Evolutionary conservation across 2,797 vertebrate species (phyloP).

Genomic region (Argentina silus): DNA sequence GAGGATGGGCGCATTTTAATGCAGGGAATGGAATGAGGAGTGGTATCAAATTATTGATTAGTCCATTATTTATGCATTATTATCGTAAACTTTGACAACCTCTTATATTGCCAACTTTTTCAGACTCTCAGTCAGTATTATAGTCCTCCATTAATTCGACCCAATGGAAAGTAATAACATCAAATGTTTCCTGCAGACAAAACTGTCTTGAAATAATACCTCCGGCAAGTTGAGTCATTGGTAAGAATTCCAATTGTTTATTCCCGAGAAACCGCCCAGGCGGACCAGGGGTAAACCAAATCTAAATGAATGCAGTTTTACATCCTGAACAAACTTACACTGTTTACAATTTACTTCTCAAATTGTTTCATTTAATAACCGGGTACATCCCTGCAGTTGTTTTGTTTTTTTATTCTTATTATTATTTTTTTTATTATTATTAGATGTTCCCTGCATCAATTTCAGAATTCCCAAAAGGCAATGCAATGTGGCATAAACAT

Average conservation of each 20-base stretch:
- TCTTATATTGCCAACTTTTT: background rate
- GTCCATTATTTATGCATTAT: too few relatives aligned
- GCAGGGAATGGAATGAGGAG: too few relatives aligned
- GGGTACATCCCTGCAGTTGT: background rate
- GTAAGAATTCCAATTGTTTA: conserved; percentile 10
- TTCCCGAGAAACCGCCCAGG: background rate
- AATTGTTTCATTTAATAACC: conserved; percentile 20
- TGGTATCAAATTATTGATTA: too few relatives aligned
- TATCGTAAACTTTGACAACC: background rate
- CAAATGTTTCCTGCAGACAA: background rate
- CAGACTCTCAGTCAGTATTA: background rate
- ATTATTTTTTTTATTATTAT: too few relatives aligned
- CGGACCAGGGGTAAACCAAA: conserved; percentile 22
- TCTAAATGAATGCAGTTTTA: conserved; percentile 30
- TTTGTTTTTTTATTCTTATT: background rate
- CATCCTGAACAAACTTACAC: conserved; percentile 7
- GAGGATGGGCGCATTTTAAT: background rate
- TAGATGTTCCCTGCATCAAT: background rate
- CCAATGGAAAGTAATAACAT: background rate
- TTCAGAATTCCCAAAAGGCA: background rate
- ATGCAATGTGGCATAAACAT: conserved; percentile 3
- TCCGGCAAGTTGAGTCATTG: conserved; percentile 1
- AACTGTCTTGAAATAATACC: background rate
- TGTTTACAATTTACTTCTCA: conserved; percentile 31
- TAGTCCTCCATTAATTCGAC: background rate